These are phyloP conservation scores for Chaetodon auriga DNA, from an alignment of 2,113 vertebrate genomes.

Conservation along the genomic window DNA sequence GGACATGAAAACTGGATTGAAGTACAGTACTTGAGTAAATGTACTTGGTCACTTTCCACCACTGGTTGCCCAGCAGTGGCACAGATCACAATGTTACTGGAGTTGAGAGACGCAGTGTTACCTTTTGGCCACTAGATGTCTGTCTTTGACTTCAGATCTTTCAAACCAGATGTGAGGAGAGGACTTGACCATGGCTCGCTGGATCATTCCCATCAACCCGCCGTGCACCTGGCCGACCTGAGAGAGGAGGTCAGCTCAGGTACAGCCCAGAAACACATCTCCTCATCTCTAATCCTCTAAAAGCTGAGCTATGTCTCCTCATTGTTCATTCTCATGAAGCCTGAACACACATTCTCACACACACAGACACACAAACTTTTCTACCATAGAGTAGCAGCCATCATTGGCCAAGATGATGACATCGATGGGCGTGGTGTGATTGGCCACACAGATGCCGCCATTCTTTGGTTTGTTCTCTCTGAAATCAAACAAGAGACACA, in stretches of 20 bases:
- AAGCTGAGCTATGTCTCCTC: background rate
- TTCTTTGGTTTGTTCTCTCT: slow-evolving; percentile 94
- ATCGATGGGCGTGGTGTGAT: slow-evolving; percentile 94
- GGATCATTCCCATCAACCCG: slow-evolving; percentile 92
- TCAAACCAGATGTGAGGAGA: slow-evolving; percentile 95
- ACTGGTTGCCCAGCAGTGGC: background rate
- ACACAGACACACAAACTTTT: slow-evolving; percentile 67
- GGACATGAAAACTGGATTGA: no score
- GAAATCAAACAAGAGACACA: slow-evolving; percentile 22
- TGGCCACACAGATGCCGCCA: slow-evolving; percentile 94
- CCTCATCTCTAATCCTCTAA: background rate
- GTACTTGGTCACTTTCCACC: no score
- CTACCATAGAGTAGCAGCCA: slow-evolving; percentile 92
- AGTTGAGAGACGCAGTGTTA: slow-evolving; percentile 70
- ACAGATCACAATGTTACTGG: background rate
- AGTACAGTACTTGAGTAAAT: no score
- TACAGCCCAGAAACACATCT: background rate
- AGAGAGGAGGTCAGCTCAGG: background rate
- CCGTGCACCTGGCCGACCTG: slow-evolving; percentile 93
- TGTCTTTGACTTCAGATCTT: slow-evolving; percentile 94
- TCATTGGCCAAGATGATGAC: slow-evolving; percentile 95
- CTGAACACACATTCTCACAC: background rate
- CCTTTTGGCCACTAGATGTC: slow-evolving; percentile 93
- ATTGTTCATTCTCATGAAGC: no score
- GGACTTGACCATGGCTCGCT: slow-evolving; percentile 93